Evolutionary conservation across 2,797 vertebrate species (phyloP).

Genomic region (Pelobates cultripes): DNA sequence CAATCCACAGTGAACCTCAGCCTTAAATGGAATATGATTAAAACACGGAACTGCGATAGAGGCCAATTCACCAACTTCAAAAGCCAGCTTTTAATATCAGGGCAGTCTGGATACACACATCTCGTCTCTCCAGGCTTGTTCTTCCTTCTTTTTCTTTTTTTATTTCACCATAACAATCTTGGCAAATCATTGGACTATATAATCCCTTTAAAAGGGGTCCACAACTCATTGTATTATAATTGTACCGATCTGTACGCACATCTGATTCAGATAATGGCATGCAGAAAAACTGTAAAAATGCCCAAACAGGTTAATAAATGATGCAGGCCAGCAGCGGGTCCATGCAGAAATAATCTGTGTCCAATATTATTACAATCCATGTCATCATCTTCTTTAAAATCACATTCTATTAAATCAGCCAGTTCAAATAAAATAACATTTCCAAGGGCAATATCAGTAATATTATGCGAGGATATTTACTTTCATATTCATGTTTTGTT

Average conservation of each 20-base stretch:
- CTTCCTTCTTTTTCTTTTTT: neutral
- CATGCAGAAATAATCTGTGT: too few relatives aligned
- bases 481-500: too few relatives aligned
- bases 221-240: neutral
- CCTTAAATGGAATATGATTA: slow-evolving; percentile 1
- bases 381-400: too few relatives aligned
- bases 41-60: neutral
- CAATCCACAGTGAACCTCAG: neutral
- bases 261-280: slow-evolving; percentile 2
- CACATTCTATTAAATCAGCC: too few relatives aligned
- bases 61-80: neutral
- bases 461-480: too few relatives aligned
- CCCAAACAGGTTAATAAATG: too few relatives aligned
- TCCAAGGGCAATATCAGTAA: too few relatives aligned
- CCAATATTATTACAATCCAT: too few relatives aligned
- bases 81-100: neutral
- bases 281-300: neutral
- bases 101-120: neutral
- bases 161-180: neutral
- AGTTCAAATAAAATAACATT: too few relatives aligned
- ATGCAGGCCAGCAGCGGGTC: too few relatives aligned
- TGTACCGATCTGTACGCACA: slow-evolving; percentile 17
- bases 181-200: neutral
- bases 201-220: slow-evolving; percentile 32
- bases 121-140: neutral